Conservation (phyloP, 2,888 invertebrate species). For the Coronaproctus castanopsis region DNA sequence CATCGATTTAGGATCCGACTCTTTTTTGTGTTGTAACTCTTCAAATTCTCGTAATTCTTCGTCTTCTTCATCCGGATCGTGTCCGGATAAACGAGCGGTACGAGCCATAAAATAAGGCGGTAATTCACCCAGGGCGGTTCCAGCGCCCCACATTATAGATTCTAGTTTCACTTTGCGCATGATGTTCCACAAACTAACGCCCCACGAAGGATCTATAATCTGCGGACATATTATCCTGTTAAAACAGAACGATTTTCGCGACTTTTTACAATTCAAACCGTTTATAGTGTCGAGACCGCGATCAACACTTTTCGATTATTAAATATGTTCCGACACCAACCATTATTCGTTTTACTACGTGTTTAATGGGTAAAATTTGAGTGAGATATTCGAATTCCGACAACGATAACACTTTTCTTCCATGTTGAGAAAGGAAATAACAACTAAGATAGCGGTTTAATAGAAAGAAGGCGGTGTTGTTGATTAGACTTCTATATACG, state of each 20-base stretch:
- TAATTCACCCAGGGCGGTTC: slow-evolving; percentile 95
- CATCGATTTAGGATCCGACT: slow-evolving; percentile 24
- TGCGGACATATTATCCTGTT: slow-evolving; percentile 77
- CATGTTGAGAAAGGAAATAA: too few species aligned
- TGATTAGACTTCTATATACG: too few species aligned
- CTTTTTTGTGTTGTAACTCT: slow-evolving; percentile 38
- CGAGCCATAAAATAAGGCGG: slow-evolving; percentile 99
- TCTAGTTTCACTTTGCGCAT: slow-evolving; percentile 89
- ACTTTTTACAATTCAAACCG: neutral
- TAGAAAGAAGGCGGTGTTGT: too few species aligned
- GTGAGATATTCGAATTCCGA: too few species aligned
- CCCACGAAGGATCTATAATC: slow-evolving; percentile 36
- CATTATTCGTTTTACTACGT: too few species aligned
- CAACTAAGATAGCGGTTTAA: too few species aligned
- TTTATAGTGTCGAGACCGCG: neutral
- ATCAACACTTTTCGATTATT: too few species aligned
- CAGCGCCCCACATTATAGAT: slow-evolving; percentile 93
- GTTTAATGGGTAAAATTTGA: too few species aligned
- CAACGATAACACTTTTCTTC: too few species aligned
- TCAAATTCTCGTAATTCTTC: slow-evolving; percentile 56
- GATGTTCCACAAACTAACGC: slow-evolving; percentile 72
- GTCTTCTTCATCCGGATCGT: slow-evolving; percentile 37
- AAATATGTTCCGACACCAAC: too few species aligned
- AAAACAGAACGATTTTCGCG: slow-evolving; percentile 18
- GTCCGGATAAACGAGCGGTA: slow-evolving; percentile 48